phyloP scores from a whole-genome alignment of 2,888 invertebrate genomes.

The Zhuqinia jingwanae region DNA sequence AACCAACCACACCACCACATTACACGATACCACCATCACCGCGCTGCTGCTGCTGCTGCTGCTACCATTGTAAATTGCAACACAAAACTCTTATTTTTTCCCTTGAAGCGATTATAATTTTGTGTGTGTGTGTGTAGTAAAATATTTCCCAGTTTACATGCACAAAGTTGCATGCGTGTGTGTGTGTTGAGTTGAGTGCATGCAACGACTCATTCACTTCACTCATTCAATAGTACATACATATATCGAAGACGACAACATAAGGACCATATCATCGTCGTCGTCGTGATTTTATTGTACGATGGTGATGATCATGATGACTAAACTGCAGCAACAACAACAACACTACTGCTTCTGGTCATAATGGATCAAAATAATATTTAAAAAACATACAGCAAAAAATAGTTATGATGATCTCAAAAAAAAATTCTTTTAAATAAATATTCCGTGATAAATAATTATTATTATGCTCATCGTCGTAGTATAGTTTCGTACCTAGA shows the following conservation, averaged over 20 bases:
- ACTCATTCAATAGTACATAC: too few species aligned
- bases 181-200: slow-evolving; percentile 15
- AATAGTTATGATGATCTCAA: not conserved
- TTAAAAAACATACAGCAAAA: not conserved
- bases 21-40: slow-evolving; percentile 13
- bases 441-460: slow-evolving; percentile 30
- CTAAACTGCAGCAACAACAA: not conserved
- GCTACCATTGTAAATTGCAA: slow-evolving; percentile 17
- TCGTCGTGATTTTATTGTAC: slow-evolving; percentile 36
- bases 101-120: slow-evolving; percentile 59
- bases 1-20: slow-evolving; percentile 37
- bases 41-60: not conserved
- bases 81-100: slow-evolving; percentile 54
- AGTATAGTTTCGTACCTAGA: too few species aligned
- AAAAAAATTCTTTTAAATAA: not conserved
- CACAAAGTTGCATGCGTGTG: slow-evolving; percentile 44
- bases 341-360: not conserved
- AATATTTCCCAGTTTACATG: slow-evolving; percentile 47
- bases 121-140: slow-evolving; percentile 49
- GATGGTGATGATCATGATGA: slow-evolving; percentile 50
- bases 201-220: slow-evolving; percentile 69
- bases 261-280: slow-evolving; percentile 11
- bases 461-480: too few species aligned
- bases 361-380: slow-evolving; percentile 43
- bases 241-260: slow-evolving; percentile 44